A percentile compares a stretch with the other conserved stretches of the same genome.
These are phyloP conservation scores for Ivindomyrus marchei DNA, from an alignment of 2,113 vertebrate genomes.

Conservation along the genomic window DNA sequence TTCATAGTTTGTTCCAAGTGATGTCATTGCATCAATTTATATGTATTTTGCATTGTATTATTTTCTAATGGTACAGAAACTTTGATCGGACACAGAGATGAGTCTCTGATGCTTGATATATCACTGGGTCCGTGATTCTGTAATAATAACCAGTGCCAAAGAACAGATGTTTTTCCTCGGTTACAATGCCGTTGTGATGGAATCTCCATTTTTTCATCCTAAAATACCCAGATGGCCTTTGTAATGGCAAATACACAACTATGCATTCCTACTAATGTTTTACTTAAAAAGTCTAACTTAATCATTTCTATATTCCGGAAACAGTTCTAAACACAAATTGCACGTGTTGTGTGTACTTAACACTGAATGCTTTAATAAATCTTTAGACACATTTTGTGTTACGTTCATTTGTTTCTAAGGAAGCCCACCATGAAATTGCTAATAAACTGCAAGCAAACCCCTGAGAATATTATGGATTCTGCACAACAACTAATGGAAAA, in stretches of 20 bases:
- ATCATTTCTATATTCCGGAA: background rate
- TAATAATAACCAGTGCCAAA: background rate
- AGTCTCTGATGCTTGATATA: background rate
- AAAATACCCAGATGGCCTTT: background rate
- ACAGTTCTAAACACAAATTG: background rate
- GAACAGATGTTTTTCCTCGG: background rate
- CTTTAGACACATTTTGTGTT: background rate
- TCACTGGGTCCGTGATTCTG: background rate
- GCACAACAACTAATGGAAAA: background rate
- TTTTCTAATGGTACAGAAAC: background rate
- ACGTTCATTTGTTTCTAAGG: slow-evolving; percentile 7
- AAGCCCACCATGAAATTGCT: background rate
- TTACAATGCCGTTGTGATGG: background rate
- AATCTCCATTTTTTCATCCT: background rate
- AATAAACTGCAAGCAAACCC: background rate
- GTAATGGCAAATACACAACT: background rate
- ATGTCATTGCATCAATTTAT: background rate
- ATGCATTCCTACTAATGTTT: background rate
- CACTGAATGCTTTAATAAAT: slow-evolving; percentile 1
- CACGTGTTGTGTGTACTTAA: background rate
- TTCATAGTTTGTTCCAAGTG: background rate
- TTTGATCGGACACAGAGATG: background rate
- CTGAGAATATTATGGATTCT: background rate
- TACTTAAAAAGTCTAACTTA: background rate
- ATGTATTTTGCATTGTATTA: background rate